phyloP scores from a whole-genome alignment of 2,888 invertebrate genomes.

The Nephrotoma flavescens region DNA sequence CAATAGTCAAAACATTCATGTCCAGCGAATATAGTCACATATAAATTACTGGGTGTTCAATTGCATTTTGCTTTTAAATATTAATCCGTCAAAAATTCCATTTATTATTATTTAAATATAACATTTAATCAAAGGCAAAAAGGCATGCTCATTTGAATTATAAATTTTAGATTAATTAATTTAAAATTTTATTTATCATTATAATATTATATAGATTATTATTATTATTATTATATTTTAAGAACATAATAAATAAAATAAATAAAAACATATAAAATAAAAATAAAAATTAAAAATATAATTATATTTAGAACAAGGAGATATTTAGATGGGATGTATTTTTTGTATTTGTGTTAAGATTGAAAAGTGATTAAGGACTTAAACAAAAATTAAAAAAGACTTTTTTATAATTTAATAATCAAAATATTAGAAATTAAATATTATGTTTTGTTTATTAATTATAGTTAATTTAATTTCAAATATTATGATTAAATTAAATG shows the following conservation, averaged over 20 bases:
- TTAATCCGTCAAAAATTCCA: neutral
- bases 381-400: slow-evolving; percentile 1
- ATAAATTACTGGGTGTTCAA: neutral
- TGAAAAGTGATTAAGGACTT: neutral
- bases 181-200: neutral
- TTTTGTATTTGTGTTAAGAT: neutral
- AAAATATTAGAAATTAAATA: neutral
- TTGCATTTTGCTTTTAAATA: neutral
- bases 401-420: neutral
- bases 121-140: neutral
- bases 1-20: neutral
- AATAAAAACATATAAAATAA: neutral
- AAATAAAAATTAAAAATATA: neutral
- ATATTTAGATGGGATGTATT: neutral
- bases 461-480: neutral
- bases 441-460: neutral
- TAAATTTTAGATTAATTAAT: neutral
- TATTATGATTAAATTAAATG: neutral
- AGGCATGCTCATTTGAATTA: neutral
- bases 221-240: neutral
- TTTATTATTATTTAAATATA: neutral
- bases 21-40: neutral
- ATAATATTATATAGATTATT: neutral
- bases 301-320: neutral
- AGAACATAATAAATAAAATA: neutral